Evolutionary conservation across 2,797 vertebrate genomes (phyloP).

Genomic region (Lindbergichthys nudifrons): DNA sequence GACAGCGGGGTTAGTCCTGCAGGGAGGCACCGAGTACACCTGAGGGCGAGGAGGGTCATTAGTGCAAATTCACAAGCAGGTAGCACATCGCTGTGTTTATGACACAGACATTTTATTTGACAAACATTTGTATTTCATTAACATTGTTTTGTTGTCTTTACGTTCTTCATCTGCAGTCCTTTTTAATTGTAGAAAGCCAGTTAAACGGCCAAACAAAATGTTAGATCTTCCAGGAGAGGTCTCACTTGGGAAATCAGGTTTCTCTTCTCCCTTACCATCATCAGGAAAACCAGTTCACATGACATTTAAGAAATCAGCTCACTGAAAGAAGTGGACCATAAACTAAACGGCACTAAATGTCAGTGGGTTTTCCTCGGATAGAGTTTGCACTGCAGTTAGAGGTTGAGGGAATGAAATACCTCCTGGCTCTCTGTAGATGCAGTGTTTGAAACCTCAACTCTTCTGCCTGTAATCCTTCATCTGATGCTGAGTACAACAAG

Average conservation of each 20-base stretch:
- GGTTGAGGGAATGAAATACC: constrained; percentile 60
- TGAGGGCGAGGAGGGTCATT: constrained; percentile 31
- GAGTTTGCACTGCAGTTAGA: constrained; percentile 23
- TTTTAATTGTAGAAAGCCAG: no score
- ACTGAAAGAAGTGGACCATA: background rate
- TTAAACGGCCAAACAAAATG: no score
- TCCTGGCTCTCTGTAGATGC: constrained; percentile 31
- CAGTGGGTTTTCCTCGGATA: background rate
- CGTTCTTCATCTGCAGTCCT: background rate
- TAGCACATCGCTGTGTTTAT: background rate
- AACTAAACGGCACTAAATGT: background rate
- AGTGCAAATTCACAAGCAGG: background rate
- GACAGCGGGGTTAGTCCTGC: constrained; percentile 68
- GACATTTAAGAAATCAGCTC: constrained; percentile 8
- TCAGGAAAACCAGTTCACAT: background rate
- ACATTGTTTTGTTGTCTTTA: background rate
- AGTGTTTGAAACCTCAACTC: constrained; percentile 39
- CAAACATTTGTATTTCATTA: background rate
- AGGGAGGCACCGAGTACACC: constrained; percentile 83
- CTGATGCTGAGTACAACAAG: background rate
- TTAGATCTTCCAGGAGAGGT: background rate
- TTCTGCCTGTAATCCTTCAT: constrained; percentile 46
- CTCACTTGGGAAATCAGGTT: background rate
- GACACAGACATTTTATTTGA: background rate
- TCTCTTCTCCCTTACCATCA: no score